Conservation (phyloP, 2,888 invertebrate genomes). For the Lordiphosa andalusiaca region DNA sequence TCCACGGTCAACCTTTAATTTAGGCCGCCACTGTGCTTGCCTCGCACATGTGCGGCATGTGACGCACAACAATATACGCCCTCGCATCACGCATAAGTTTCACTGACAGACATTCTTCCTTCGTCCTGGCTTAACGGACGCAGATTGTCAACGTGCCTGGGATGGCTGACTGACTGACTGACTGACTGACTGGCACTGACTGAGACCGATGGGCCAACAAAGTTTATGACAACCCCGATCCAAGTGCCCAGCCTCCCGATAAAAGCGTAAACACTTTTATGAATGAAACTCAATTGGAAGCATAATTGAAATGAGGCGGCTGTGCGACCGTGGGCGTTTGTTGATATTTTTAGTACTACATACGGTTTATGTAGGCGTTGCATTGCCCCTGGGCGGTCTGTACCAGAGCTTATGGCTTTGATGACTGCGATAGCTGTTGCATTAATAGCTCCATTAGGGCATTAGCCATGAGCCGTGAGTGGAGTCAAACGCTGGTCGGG, state of each 20-base stretch:
- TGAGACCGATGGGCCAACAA: not conserved
- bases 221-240: slow-evolving; percentile 8
- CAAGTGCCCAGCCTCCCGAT: slow-evolving; percentile 1
- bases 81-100: too few relatives aligned
- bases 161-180: too few relatives aligned
- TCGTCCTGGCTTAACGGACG: too few relatives aligned
- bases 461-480: slow-evolving; percentile 19
- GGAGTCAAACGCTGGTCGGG: too few relatives aligned
- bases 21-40: too few relatives aligned
- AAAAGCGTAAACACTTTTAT: slow-evolving; percentile 38
- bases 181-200: not conserved
- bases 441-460: slow-evolving; percentile 39
- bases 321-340: slow-evolving; percentile 56
- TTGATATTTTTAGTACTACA: slow-evolving; percentile 51
- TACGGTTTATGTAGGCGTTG: slow-evolving; percentile 1
- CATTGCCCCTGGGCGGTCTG: not conserved
- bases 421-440: slow-evolving; percentile 3
- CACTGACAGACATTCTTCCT: too few relatives aligned
- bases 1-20: too few relatives aligned
- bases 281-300: slow-evolving; percentile 38
- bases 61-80: too few relatives aligned
- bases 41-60: too few relatives aligned
- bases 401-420: not conserved
- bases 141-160: too few relatives aligned
- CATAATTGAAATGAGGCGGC: slow-evolving; percentile 20